Base-by-base conservation (phyloP, 2,797 vertebrate genomes). In the Acipenser transmontanus region DNA sequence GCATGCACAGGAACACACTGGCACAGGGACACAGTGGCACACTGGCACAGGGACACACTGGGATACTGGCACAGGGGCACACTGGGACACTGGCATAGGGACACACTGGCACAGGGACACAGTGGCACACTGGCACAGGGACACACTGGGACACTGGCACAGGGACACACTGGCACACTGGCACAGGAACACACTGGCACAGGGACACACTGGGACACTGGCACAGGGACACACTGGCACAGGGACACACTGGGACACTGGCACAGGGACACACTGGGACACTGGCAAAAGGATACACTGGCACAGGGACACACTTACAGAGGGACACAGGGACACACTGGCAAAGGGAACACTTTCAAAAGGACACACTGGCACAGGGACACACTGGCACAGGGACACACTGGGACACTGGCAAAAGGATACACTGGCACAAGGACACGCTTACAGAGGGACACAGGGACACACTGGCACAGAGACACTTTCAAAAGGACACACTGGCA, bases 381-480 rank as follows among this genome's bases (percentile, higher is more conserved):
- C 3, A 34, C 34, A 34, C 34, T 34, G 4, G 1, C 34, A 34
- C 34, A 34, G 34, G 34, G 34, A 34, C 34, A 34, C 34, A 34
- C 4, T 34, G 34, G 34, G n/a, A 57, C 12, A 12, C 20, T n/a
- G n/a, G 20, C 20, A 20, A 1, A 20, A 20, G 20, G 20, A 20
- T 2, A 20, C 11, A 57, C 6, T 57, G 8, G 4, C 50, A 17
- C n/a, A n/a, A n/a, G n/a, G n/a, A n/a, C n/a, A n/a, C n/a, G n/a
- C n/a, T n/a, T 64, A 47, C 65, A 64, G 71, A 74, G 69, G 50
- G 69, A 65, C 59, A 68, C 59, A 8, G 1, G 8, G 50, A 52
- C 50, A 8, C 8, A 52, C 50, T 51, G 50, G 4, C 34, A 34
- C 34, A 4, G 34, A 1, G 2, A 34, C 34, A 34, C 34, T 17